These are phyloP conservation scores for Cosmia trapezina DNA, from an alignment of 2,888 invertebrate species.

Conservation along the genomic window DNA sequence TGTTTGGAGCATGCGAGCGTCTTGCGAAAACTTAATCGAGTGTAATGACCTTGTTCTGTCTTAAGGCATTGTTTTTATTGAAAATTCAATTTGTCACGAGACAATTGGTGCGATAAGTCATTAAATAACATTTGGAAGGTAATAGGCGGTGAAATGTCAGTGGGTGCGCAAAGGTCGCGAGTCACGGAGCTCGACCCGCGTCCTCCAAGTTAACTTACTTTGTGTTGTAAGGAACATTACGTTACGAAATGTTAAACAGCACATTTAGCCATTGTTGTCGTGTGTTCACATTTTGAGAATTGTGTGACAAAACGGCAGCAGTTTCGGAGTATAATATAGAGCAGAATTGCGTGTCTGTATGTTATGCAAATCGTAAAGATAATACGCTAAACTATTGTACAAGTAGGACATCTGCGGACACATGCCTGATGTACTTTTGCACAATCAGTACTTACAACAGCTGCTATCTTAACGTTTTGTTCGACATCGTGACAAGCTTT, in stretches of 20 bases:
- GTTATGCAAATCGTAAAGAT: constrained; percentile 60
- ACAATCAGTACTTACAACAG: constrained; percentile 39
- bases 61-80: constrained; percentile 60
- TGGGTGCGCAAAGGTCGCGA: constrained; percentile 66
- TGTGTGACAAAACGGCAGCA: constrained; percentile 53
- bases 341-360: constrained; percentile 36
- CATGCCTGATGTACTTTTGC: constrained; percentile 47
- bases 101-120: constrained; percentile 60
- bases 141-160: constrained; percentile 70
- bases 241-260: constrained; percentile 67
- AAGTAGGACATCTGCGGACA: constrained; percentile 37
- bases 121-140: constrained; percentile 62
- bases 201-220: constrained; percentile 67
- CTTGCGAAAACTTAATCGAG: constrained; percentile 56
- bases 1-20: constrained; percentile 46
- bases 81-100: constrained; percentile 60
- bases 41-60: constrained; percentile 62
- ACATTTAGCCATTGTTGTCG: constrained; percentile 66
- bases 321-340: constrained; percentile 44
- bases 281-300: constrained; percentile 62
- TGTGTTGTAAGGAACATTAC: constrained; percentile 62
- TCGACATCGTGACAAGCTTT: constrained; percentile 52
- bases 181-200: constrained; percentile 56
- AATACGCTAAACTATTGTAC: constrained; percentile 38
- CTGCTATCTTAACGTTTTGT: constrained; percentile 44